A percentile compares a stretch with the other conserved stretches of the same genome.
Conservation (phyloP, 2,888 invertebrate species). For the Allolobophora icterica region DNA sequence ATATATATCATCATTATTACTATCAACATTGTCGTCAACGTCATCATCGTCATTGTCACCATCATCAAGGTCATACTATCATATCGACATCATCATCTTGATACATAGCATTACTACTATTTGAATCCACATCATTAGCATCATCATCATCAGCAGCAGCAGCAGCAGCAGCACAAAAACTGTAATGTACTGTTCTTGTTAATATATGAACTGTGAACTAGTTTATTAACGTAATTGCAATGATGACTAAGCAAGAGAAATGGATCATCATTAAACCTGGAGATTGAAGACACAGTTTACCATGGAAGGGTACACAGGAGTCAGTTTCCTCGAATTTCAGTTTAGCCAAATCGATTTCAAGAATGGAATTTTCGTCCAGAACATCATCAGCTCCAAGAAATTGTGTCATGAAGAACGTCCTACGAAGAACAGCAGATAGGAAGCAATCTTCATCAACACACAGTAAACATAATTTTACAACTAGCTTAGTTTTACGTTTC, state of each 20-base stretch:
- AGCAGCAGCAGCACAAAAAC: no score
- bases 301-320: not conserved
- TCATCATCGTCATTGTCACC: not conserved
- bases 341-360: slow-evolving; percentile 60
- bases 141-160: no score
- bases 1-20: not conserved
- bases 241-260: no score
- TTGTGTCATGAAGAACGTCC: slow-evolving; percentile 62
- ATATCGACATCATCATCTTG: not conserved
- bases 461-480: not conserved
- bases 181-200: no score
- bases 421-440: slow-evolving; percentile 45
- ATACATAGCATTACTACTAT: not conserved
- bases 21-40: no score
- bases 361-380: slow-evolving; percentile 57
- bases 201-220: no score
- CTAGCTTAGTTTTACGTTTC: not conserved
- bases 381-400: slow-evolving; percentile 56
- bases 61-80: not conserved
- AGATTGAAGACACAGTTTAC: not conserved
- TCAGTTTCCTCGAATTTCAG: slow-evolving; percentile 26
- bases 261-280: not conserved
- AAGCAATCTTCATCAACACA: not conserved
- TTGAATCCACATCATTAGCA: no score
- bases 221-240: no score